Evolutionary conservation across 2,113 vertebrate genomes (phyloP), one percentile per base, ranked within the genome.

Genomic region (Elaphurus davidianus): DNA sequence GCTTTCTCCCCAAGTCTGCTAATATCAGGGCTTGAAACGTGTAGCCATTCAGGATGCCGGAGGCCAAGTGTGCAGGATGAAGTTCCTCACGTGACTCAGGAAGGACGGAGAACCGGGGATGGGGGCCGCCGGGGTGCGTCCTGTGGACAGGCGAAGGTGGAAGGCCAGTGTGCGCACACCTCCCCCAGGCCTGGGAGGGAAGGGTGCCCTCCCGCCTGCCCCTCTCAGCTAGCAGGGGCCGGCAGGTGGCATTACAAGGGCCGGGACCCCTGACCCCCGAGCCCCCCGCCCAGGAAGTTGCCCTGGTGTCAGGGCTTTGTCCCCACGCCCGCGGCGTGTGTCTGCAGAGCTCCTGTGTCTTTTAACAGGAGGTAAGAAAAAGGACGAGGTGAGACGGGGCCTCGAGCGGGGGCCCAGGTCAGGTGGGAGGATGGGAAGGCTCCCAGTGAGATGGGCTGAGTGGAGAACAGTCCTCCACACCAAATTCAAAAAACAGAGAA

Each of bases 1-100:
- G 30, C 21, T 43, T 6, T 47, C 60, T 11, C 10, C 45, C 12
- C 25, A 30, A 7, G 19, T 17, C 88, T 19, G 0, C 64, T 5
- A 0, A 5, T 1, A 15, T 0, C 28, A 4, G 13, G 4, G 14
- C n/a, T 23, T 6, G 36, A 54, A 19, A 12, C 2, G 17, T 1
- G 25, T 11, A 83, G 71, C 23, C 17, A 21, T 43, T n/a, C 40
- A 21, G 14, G 27, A 3, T 0, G 1, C 16, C 10, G 0, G 17
- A 6, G 16, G 10, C 27, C n/a, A 1, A 47, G 28, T 28, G 1
- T 17, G 13, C 28, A 23, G 1, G 12, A 2, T 19, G 0, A 6
- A 59, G 59, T 64, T 14, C 33, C 3, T 78, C 17, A 0, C 25
- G 17, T 5, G 50, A 27, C 55, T 11, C 30, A 0, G 78, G 28